Evolutionary conservation across 2,888 invertebrate genomes (phyloP), one percentile per base, ranked within the genome.

Genomic region (Achlya flavicornis): DNA sequence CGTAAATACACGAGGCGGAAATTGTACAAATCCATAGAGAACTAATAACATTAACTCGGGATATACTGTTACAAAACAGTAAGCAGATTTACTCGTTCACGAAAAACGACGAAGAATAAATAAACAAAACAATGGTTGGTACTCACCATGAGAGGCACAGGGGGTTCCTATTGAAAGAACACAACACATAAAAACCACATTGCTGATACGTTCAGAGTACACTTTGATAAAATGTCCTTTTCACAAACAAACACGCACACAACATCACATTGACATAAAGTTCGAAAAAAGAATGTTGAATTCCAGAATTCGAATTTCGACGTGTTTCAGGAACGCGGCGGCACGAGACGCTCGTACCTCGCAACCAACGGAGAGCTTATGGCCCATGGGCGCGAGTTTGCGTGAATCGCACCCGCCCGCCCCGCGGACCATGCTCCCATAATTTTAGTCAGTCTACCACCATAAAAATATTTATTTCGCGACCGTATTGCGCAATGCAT

Each of bases 401-500:
- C 81, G 80, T 78, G 75, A 70, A 73, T 64, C 77, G 66, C 63
- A 71, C 72, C 74, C 73, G 77, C 72, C 75, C 77, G 71, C 77
- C 76, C 78, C 76, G 76, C 73, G 68, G 72, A 72, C 64, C 46
- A 46, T 79, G 82, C 77, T 76, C 77, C 81, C 78, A 86, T 86
- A 79, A 83, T 80, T 80, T 82, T 75, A 80, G 77, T 73, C 80
- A 75, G 81, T 81, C 80, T 77, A 85, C 75, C 80, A 79, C 84
- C 88, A 91, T 90, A 86, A 88, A 90, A 91, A 89, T 88, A 89
- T 89, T 86, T 85, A 83, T 79, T 81, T 79, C 77, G 75, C 81
- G 69, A 78, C 81, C 86, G 84, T 90, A 88, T 88, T 89, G 90
- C 91, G 91, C 87, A 86, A 84, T 89, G 85, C 86, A 89, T 87